Percentiles rank a stretch among this genome's conserved stretches.
These are phyloP conservation scores for Clitarchus hookeri DNA, from an alignment of 2,888 invertebrate genomes.

Conservation along the genomic window DNA sequence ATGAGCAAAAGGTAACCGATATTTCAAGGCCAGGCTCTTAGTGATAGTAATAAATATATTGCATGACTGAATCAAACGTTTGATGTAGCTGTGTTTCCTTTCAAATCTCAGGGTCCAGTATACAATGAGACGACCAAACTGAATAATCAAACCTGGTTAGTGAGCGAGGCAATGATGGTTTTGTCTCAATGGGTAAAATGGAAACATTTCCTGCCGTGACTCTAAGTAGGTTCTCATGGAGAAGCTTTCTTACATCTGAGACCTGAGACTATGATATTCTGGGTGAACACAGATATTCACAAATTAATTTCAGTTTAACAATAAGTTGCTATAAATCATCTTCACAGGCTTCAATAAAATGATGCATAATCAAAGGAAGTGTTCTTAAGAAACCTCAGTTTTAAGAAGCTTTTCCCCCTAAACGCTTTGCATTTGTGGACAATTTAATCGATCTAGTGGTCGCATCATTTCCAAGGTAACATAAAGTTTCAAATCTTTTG, in stretches of 20 bases:
- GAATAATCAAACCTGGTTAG: slow-evolving; percentile 20
- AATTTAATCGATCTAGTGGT: neutral
- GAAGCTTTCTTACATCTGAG: neutral
- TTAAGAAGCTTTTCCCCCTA: neutral
- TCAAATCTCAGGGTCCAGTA: slow-evolving; percentile 33
- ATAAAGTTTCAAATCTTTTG: too few species aligned
- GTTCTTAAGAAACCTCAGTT: neutral
- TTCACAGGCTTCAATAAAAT: neutral
- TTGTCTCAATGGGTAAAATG: slow-evolving; percentile 22
- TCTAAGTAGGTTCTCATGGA: neutral
- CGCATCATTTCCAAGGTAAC: too few species aligned
- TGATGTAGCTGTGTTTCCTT: slow-evolving; percentile 29
- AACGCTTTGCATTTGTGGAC: neutral
- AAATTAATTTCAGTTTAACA: neutral
- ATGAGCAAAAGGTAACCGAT: slow-evolving; percentile 16
- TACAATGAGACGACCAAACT: slow-evolving; percentile 26
- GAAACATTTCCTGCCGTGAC: slow-evolving; percentile 25
- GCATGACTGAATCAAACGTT: neutral
- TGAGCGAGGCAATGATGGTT: slow-evolving; percentile 32
- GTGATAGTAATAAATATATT: slow-evolving; percentile 28
- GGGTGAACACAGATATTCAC: neutral
- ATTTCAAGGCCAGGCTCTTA: slow-evolving; percentile 20
- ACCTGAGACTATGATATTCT: neutral
- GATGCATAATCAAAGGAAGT: neutral
- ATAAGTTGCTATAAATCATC: neutral